Base-by-base conservation (phyloP, 2,888 invertebrate genomes). In the Dichetophora obliterata region DNA sequence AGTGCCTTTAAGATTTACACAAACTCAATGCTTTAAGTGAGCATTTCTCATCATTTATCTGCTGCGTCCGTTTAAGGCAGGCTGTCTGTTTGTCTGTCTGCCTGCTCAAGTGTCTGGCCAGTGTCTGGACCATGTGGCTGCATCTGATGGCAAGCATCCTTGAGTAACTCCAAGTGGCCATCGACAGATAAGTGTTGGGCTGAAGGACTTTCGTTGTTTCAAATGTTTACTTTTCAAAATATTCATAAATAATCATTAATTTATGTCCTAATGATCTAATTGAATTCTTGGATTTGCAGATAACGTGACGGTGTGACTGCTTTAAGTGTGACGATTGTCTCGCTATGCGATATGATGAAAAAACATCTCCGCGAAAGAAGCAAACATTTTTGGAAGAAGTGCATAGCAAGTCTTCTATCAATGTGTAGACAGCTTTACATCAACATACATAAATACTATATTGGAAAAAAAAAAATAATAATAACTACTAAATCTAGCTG, bases 281-380 rank as follows among this genome's bases (percentile, higher is more conserved):
- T 52, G 70, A 54, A 70, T 54, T 70, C 70, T 22, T 54, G 31
- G 70, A 70, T 27, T 54, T 57, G 31, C n/a, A 54, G 69, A 50
- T 22, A 54, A 70, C 37, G n/a, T 22, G 43, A 19, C 34, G 11
- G 34, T 37, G 66, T 66, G 16, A 59, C 57, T 27, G 14, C 59
- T 27, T 27, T 8, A 27, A 24, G 27, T 24, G 14, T 43, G 43
- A 43, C 2, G 11, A 11, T 43, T 43, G 43, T 43, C 43, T 43
- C 11, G 43, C 14, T 14, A 43, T 43, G 3, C 14, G 43, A 43
- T 43, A 43, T 43, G 14, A 6, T 2, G 43, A 43, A 6, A 8
- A 43, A 11, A 43, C 4, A 43, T 43, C 43, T 43, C 6, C 2
- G 43, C n/a, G n/a, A n/a, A n/a, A n/a, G n/a, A n/a, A n/a, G n/a